A percentile compares a stretch with the other conserved stretches of the same genome.
phyloP scores from a whole-genome alignment of 1,140 invertebrate genomes.

The Platorchestia sp. region DNA sequence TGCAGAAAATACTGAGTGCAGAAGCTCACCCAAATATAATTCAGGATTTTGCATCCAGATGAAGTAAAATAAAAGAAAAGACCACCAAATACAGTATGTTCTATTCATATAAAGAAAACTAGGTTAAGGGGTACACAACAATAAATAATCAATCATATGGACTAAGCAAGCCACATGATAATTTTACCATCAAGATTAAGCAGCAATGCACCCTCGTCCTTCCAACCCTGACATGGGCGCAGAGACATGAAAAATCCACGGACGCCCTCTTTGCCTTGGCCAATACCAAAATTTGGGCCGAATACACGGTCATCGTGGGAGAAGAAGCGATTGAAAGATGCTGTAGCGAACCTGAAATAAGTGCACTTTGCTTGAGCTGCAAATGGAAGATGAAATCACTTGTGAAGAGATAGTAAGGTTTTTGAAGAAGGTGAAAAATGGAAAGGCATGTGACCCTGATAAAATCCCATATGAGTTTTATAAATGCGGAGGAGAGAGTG shows the following conservation, averaged over 20 bases:
- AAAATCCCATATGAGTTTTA: too few relatives aligned
- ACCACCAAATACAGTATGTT: too few relatives aligned
- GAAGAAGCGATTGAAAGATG: not conserved
- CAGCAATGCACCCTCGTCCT: not conserved
- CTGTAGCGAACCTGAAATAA: not conserved
- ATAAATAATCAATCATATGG: not conserved
- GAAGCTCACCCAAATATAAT: not conserved
- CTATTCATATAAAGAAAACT: not conserved
- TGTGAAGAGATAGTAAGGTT: too few relatives aligned
- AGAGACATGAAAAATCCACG: not conserved
- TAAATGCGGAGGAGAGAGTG: too few relatives aligned
- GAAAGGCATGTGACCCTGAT: too few relatives aligned
- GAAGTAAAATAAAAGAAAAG: too few relatives aligned
- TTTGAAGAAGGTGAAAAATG: too few relatives aligned
- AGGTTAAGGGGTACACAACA: not conserved
- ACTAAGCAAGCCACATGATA: not conserved
- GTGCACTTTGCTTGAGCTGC: not conserved
- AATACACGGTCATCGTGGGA: not conserved
- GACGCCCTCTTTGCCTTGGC: not conserved
- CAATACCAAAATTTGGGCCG: not conserved
- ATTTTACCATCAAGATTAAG: not conserved
- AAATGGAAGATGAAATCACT: too few relatives aligned
- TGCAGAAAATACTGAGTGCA: too few relatives aligned
- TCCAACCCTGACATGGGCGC: not conserved
- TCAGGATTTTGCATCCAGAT: not conserved